Conservation (phyloP, 1,140 invertebrate genomes). For the Tribolium madens region DNA sequence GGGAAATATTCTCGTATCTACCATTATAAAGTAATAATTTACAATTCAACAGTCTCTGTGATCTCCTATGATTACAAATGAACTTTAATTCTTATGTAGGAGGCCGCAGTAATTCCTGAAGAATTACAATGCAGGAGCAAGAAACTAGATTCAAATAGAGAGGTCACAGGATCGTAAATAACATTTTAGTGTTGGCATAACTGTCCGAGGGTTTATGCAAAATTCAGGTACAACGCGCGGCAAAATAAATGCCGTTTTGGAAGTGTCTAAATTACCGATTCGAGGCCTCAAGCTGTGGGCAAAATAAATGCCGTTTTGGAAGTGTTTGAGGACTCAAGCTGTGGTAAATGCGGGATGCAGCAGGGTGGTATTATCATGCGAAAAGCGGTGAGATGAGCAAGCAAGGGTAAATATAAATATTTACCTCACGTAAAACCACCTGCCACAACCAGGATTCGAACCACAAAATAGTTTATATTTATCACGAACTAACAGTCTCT, state of each 20-base stretch:
- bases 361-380: constrained; percentile 17
- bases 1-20: constrained; percentile 9
- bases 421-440: constrained; percentile 61
- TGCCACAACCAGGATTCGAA: constrained; percentile 57
- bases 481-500: constrained; percentile 52
- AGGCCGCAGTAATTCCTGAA: constrained; percentile 15
- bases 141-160: background rate
- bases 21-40: constrained; percentile 30
- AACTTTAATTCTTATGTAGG: constrained; percentile 35
- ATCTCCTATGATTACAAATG: constrained; percentile 37
- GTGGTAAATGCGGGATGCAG: constrained; percentile 24
- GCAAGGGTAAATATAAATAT: constrained; percentile 59
- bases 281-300: no score
- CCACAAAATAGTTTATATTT: constrained; percentile 51
- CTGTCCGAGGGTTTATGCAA: background rate
- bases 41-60: constrained; percentile 27
- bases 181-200: constrained; percentile 3
- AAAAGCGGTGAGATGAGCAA: constrained; percentile 14
- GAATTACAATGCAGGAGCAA: constrained; percentile 27
- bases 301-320: background rate
- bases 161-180: background rate
- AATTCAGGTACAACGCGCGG: no score
- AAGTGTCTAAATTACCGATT: background rate
- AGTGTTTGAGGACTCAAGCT: background rate
- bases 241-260: background rate